Evolutionary conservation across 2,888 invertebrate genomes (phyloP), one percentile per base, ranked within the genome.

Genomic region (Serrognathus titanus): DNA sequence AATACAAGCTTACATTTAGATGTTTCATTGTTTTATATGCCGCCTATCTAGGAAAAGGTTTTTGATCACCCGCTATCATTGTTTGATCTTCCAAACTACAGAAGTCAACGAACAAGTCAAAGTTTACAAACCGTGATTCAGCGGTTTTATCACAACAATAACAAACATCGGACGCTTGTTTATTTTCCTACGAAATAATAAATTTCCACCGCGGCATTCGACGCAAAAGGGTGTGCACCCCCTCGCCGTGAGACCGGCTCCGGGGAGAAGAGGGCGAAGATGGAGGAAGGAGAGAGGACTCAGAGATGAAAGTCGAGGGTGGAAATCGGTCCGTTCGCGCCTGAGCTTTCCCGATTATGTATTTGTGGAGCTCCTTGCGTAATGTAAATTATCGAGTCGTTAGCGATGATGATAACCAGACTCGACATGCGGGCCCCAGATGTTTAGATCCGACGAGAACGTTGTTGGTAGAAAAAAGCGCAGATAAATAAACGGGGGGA

Each of bases 141-240:
- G 24, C 24, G 24, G n/a, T 5, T 6, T 31, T 31, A 31, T 31
- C 24, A 31, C 24, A 31, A 31, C 6, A 7, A 31, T 7, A 31
- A 31, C 24, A 31, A 31, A 16, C 16, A 16, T 16, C 16, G 2
- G 16, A 2, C 16, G 16, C 16, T 16, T 16, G 16, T 16, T 16
- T 16, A 16, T 31, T 31, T 31, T 31, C 24, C 24, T 31, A 6
- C 12, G 43, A 20, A 45, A 45, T 45, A 24, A 45, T 31, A 13
- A 20, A 20, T 45, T 45, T 24, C 24, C 20, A 45, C 16, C 36
- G 10, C 43, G 37, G 11, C 38, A 16, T 16, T 38, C 48, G 43
- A 45, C 41, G 60, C 58, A 59, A 55, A 63, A 58, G 59, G 62
- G 60, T 61, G 60, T 61, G 55, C 48, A 58, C 55, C 57, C 58